These are phyloP conservation scores for Spisula solida DNA, from an alignment of 2,888 invertebrate genomes.

Conservation along the genomic window DNA sequence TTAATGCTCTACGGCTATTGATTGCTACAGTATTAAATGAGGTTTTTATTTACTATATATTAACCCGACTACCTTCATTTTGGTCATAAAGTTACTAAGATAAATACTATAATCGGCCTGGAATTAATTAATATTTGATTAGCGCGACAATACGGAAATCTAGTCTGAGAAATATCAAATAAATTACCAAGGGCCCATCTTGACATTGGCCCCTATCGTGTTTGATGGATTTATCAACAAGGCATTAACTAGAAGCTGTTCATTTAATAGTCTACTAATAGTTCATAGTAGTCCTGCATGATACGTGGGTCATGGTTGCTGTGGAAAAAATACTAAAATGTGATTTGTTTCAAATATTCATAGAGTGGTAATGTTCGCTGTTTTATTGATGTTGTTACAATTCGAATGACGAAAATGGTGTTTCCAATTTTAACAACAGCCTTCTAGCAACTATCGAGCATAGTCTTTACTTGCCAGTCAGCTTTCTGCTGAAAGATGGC, in stretches of 20 bases:
- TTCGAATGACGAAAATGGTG: no score
- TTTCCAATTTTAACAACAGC: no score
- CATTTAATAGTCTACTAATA: neutral
- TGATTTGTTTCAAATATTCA: no score
- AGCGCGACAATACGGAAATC: slow-evolving; percentile 60
- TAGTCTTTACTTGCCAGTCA: no score
- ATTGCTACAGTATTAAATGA: slow-evolving; percentile 55
- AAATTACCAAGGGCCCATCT: slow-evolving; percentile 22
- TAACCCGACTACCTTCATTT: slow-evolving; percentile 32
- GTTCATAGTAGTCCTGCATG: neutral
- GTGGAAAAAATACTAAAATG: no score
- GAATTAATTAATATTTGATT: slow-evolving; percentile 73
- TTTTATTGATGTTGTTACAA: no score
- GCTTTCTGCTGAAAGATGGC: no score
- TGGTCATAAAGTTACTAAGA: slow-evolving; percentile 28
- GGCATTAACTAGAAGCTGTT: neutral
- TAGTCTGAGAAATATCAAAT: slow-evolving; percentile 31
- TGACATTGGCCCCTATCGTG: slow-evolving; percentile 23
- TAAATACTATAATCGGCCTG: slow-evolving; percentile 55
- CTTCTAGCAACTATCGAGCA: no score
- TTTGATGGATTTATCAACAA: slow-evolving; percentile 9
- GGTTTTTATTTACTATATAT: slow-evolving; percentile 63
- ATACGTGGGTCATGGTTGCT: neutral
- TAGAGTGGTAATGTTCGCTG: no score
- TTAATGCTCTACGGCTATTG: slow-evolving; percentile 58